A percentile compares a stretch with the other conserved stretches of the same genome.
phyloP scores from a whole-genome alignment of 2,113 vertebrate species.

The Eulemur rufifrons region DNA sequence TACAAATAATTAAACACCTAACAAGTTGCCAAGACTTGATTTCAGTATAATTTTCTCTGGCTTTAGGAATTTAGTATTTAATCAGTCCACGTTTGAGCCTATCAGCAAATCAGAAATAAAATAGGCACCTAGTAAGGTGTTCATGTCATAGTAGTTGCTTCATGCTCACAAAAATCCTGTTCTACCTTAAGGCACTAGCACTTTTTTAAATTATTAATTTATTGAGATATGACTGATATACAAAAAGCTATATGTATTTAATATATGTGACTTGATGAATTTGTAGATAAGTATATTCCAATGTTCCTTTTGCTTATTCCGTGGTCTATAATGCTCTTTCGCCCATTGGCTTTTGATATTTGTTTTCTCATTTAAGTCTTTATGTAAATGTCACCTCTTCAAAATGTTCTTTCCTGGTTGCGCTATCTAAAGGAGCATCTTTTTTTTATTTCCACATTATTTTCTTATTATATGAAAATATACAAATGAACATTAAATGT shows the following conservation, averaged over 20 bases:
- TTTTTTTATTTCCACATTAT: neutral
- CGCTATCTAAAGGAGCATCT: neutral
- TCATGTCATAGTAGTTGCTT: neutral
- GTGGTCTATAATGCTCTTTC: neutral
- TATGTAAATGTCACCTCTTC: neutral
- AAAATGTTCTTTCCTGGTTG: neutral
- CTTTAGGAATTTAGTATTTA: neutral
- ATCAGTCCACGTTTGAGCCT: neutral
- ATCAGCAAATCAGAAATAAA: neutral
- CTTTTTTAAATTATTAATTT: neutral
- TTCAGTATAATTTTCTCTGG: neutral
- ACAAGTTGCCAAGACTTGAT: neutral
- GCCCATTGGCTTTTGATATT: neutral
- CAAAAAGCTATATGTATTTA: neutral
- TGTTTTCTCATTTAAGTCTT: neutral
- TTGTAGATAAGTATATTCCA: neutral
- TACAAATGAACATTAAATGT: neutral
- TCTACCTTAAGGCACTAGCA: no score
- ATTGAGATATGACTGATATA: neutral
- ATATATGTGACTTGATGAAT: neutral
- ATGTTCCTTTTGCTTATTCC: neutral
- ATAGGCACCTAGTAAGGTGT: neutral
- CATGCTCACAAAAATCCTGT: neutral
- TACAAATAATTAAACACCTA: neutral
- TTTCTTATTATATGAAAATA: neutral